Evolutionary conservation across 1,140 invertebrate genomes (phyloP).

Genomic region (Oedothorax gibbosus): DNA sequence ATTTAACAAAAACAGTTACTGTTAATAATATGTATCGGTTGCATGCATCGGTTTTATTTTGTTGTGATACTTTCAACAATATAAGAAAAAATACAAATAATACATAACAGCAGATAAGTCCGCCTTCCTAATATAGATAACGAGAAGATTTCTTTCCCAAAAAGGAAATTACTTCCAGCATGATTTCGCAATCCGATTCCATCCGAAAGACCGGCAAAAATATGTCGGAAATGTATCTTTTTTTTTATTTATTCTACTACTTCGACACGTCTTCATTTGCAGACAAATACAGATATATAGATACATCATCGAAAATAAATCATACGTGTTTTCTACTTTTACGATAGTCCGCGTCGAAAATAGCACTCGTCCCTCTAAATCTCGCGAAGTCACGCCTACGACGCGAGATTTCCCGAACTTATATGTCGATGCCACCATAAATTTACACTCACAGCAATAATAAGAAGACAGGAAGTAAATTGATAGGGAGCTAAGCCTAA

Average conservation of each 20-base stretch:
- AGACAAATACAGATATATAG: slow-evolving; percentile 39
- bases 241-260: slow-evolving; percentile 14
- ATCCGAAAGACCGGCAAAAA: slow-evolving; percentile 2
- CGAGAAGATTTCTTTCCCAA: too few species aligned
- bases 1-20: too few species aligned
- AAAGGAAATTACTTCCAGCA: background rate
- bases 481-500: slow-evolving; percentile 34
- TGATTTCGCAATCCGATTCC: slow-evolving; percentile 32
- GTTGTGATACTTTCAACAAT: too few species aligned
- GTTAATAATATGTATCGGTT: too few species aligned
- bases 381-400: slow-evolving; percentile 40
- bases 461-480: slow-evolving; percentile 38
- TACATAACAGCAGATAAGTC: too few species aligned
- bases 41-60: too few species aligned
- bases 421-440: slow-evolving; percentile 42
- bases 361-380: slow-evolving; percentile 18
- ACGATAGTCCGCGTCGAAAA: slow-evolving; percentile 3
- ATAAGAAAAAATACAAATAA: too few species aligned
- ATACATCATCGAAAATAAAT: slow-evolving; percentile 25
- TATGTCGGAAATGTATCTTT: slow-evolving; percentile 21
- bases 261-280: slow-evolving; percentile 23
- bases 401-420: slow-evolving; percentile 40
- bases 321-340: slow-evolving; percentile 27
- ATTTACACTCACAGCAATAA: slow-evolving; percentile 39
- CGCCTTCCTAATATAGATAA: too few species aligned